Percentiles rank a stretch among this genome's conserved stretches.
Evolutionary conservation across 1,140 invertebrate species (phyloP).

Genomic region (Pomacea maculata): DNA sequence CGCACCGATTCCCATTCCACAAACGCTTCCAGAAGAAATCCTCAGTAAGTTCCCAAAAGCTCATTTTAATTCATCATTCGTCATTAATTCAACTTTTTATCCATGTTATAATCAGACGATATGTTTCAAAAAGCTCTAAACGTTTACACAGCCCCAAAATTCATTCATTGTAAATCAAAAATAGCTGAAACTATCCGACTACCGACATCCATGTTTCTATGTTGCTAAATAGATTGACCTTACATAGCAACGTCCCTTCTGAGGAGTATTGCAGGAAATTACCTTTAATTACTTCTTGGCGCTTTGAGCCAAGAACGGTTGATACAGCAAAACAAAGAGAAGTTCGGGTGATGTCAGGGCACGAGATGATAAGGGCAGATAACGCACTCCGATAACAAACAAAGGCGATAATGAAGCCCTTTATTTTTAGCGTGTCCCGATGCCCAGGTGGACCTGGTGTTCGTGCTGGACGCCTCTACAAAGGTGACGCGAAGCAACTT

Average conservation of each 20-base stretch:
- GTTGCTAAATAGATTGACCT: not conserved
- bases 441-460: constrained; percentile 47
- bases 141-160: too few relatives aligned
- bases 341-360: not conserved
- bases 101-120: too few relatives aligned
- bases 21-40: not conserved
- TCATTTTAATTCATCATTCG: too few relatives aligned
- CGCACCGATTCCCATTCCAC: not conserved
- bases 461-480: constrained; percentile 57
- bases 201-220: too few relatives aligned
- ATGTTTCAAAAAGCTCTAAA: too few relatives aligned
- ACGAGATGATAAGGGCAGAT: not conserved
- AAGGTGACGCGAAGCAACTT: constrained; percentile 52
- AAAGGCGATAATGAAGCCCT: constrained; percentile 2
- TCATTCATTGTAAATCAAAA: too few relatives aligned
- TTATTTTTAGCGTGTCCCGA: constrained; percentile 30
- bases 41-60: not conserved
- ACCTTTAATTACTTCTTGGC: too few relatives aligned
- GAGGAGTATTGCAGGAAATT: not conserved
- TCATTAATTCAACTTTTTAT: too few relatives aligned
- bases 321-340: not conserved
- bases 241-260: not conserved
- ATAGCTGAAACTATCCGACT: too few relatives aligned
- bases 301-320: not conserved
- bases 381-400: not conserved